A percentile compares a stretch with the other conserved stretches of the same genome.
phyloP scores from a whole-genome alignment of 2,797 vertebrate genomes.

The Sylvilagus floridanus region DNA sequence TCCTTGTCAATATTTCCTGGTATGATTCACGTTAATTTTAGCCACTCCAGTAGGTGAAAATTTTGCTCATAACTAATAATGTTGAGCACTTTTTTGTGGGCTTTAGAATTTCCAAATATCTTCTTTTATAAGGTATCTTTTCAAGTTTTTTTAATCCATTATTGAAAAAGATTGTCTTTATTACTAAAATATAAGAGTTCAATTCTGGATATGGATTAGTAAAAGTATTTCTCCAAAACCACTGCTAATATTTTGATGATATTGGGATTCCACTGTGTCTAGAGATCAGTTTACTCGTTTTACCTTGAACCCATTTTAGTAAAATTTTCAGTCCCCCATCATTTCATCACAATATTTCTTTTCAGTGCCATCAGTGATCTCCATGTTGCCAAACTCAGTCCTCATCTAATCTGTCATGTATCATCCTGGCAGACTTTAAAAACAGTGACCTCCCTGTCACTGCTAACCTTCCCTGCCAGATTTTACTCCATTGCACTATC shows the following conservation, averaged over 20 bases:
- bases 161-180: neutral
- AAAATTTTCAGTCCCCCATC: neutral
- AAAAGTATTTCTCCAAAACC: neutral
- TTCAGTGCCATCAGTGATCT: neutral
- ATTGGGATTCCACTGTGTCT: neutral
- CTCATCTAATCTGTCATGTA: neutral
- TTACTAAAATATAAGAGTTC: neutral
- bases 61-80: neutral
- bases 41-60: neutral
- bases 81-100: neutral
- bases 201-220: neutral
- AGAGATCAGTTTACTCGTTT: neutral
- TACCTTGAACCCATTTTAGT: neutral
- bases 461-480: neutral
- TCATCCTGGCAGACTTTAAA: neutral
- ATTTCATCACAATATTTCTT: neutral
- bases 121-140: neutral
- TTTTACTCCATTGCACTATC: neutral
- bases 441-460: neutral
- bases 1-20: neutral
- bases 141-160: neutral
- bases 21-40: neutral
- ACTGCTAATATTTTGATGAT: neutral
- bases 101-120: neutral
- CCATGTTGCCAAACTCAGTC: neutral